These are phyloP conservation scores for Tenebrosternarchus preto DNA, from an alignment of 2,113 vertebrate species.

Conservation along the genomic window DNA sequence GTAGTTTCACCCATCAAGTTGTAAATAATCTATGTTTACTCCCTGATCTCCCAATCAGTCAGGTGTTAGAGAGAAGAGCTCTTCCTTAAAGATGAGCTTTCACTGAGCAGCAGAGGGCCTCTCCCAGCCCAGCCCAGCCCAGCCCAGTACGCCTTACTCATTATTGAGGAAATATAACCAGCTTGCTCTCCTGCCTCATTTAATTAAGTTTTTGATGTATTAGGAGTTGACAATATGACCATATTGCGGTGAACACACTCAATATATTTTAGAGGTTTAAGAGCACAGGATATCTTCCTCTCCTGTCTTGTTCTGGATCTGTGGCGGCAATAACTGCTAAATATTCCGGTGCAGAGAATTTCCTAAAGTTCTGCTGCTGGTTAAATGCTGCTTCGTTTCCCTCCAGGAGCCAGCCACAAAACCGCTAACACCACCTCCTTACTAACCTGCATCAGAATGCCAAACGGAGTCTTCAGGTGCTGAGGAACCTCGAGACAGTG, in stretches of 20 bases:
- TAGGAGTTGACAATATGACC: background rate
- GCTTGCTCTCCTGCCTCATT: constrained; percentile 38
- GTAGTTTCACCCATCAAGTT: background rate
- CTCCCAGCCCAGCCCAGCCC: background rate
- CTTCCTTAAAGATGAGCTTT: background rate
- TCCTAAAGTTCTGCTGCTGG: background rate
- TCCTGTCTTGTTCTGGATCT: constrained; percentile 7
- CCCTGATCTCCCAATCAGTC: background rate
- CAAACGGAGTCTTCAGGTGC: constrained; percentile 28
- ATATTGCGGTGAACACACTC: background rate
- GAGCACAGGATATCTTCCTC: constrained; percentile 1
- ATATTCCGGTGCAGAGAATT: background rate
- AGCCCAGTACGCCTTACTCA: constrained; percentile 35
- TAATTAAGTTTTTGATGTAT: constrained; percentile 40
- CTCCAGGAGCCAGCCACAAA: constrained; percentile 1
- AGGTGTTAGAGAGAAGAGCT: background rate
- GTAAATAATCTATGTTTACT: constrained; percentile 12
- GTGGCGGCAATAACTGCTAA: constrained; percentile 10
- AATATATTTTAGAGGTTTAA: constrained; percentile 14
- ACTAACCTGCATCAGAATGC: constrained; percentile 13
- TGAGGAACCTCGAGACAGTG: constrained; percentile 27
- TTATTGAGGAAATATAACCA: constrained; percentile 49
- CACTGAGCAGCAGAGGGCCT: background rate
- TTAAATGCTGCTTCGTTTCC: background rate
- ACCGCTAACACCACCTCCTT: constrained; percentile 8